Percentiles rank a stretch among this genome's conserved stretches.
phyloP scores from a whole-genome alignment of 2,888 invertebrate species.

The Griposia aprilina region DNA sequence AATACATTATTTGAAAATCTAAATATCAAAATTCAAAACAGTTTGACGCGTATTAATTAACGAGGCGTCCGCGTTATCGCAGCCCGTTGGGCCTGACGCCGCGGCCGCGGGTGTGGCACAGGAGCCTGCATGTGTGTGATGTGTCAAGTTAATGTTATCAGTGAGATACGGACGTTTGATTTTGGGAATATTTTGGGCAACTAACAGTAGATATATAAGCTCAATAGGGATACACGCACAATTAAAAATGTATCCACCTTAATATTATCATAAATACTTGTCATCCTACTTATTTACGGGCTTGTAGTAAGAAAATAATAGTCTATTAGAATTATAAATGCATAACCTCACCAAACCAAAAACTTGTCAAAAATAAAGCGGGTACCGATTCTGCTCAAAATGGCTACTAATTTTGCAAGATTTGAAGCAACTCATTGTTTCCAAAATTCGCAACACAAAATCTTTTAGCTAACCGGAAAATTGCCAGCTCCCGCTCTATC shows the following conservation, averaged over 20 bases:
- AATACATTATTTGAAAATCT: slow-evolving; percentile 66
- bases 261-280: not conserved
- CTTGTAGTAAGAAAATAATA: not conserved
- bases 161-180: not conserved
- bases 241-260: not conserved
- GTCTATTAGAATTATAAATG: not conserved
- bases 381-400: not conserved
- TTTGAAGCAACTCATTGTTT: slow-evolving; percentile 1
- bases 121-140: slow-evolving; percentile 42
- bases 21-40: slow-evolving; percentile 68
- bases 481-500: slow-evolving; percentile 47
- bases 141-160: slow-evolving; percentile 38
- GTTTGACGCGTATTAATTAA: slow-evolving; percentile 70
- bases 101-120: slow-evolving; percentile 25
- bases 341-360: not conserved
- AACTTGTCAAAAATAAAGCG: not conserved
- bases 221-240: not conserved
- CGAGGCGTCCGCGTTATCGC: slow-evolving; percentile 64
- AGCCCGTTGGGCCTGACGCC: slow-evolving; percentile 41
- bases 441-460: slow-evolving; percentile 22
- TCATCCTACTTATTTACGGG: not conserved
- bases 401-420: not conserved
- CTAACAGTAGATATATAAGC: not conserved
- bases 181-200: not conserved
- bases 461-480: slow-evolving; percentile 37